Evolutionary conservation across 2,888 invertebrate genomes (phyloP).

Genomic region (Sesamia inferens): DNA sequence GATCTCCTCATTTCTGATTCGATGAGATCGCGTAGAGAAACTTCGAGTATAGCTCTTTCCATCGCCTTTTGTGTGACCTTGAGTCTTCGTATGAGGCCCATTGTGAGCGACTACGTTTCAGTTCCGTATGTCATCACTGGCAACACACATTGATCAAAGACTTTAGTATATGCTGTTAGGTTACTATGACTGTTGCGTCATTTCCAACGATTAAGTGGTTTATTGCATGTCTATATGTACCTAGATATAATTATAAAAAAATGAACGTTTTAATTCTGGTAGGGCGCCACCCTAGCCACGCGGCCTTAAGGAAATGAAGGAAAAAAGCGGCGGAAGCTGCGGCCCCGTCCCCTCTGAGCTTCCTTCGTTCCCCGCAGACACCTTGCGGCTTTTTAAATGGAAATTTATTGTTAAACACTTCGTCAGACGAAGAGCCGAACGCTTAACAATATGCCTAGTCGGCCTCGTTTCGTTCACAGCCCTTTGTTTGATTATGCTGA

Average conservation of each 20-base stretch:
- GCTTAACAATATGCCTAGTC: conserved; percentile 82
- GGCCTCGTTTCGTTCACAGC: conserved; percentile 66
- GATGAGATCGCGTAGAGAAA: too few species aligned
- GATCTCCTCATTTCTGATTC: too few species aligned
- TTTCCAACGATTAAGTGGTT: conserved; percentile 54
- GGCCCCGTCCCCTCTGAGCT: conserved; percentile 68
- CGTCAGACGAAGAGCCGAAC: conserved; percentile 80
- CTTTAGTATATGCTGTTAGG: conserved; percentile 11
- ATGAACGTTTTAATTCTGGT: conserved; percentile 84
- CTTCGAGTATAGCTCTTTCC: too few species aligned
- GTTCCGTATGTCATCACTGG: too few species aligned
- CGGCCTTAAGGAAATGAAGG: conserved; percentile 89
- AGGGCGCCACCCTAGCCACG: conserved; percentile 84
- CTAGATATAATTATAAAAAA: conserved; percentile 68
- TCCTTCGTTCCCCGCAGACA: conserved; percentile 58
- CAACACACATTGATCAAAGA: too few species aligned
- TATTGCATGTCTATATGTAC: conserved; percentile 68
- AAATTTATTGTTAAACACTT: conserved; percentile 90
- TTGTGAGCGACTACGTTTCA: too few species aligned
- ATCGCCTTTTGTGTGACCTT: too few species aligned
- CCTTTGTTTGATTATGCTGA: conserved; percentile 68
- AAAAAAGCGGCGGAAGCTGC: conserved; percentile 88
- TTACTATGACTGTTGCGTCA: conserved; percentile 22
- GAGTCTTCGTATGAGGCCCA: too few species aligned
- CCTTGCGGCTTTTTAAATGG: conserved; percentile 90